Base-by-base conservation (phyloP, 1,140 invertebrate genomes). In the Anastatus disparis region DNA sequence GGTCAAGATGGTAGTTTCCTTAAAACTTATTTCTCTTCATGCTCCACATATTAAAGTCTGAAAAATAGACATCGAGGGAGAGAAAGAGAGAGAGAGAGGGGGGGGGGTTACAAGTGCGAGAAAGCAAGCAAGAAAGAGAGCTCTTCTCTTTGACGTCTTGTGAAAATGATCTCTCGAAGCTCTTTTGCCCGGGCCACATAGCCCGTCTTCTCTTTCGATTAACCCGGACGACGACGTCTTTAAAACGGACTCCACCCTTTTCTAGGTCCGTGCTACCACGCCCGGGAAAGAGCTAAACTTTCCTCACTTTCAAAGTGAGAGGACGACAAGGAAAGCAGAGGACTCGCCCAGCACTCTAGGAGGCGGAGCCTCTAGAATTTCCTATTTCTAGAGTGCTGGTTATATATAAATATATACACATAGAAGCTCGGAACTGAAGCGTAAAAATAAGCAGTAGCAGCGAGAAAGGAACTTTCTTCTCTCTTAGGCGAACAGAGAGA, bases 361-460 rank as follows among this genome's bases (percentile, higher is more conserved):
- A 83, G 83, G 83, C 82, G 82, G 83, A 76, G 83, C 82, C n/a
- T 56, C 50, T 26, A 24, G 3, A 20, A 35, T 22, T 20, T 73
- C 82, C 79, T 81, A 82, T 83, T 84, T 84, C 83, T 84, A 84
- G 79, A 70, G n/a, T 61, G 65, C 29, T 27, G 35, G 44, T 9
- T 38, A 17, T 26, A 29, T 55, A 55, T 29, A 62, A 62, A 62
- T 48, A 62, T 26, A 52, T 7, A 3, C 10, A 46, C 61, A 27
- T n/a, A n/a, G n/a, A n/a, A n/a, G n/a, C n/a, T n/a, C n/a, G n/a
- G n/a, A n/a, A n/a, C n/a, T n/a, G n/a, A n/a, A n/a, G n/a, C n/a
- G n/a, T n/a, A n/a, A n/a, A n/a, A n/a, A n/a, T n/a, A n/a, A n/a
- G n/a, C n/a, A n/a, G n/a, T n/a, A n/a, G n/a, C n/a, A n/a, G n/a